Base-by-base conservation (phyloP, 2,888 invertebrate genomes). In the Keiferia lycopersicella region DNA sequence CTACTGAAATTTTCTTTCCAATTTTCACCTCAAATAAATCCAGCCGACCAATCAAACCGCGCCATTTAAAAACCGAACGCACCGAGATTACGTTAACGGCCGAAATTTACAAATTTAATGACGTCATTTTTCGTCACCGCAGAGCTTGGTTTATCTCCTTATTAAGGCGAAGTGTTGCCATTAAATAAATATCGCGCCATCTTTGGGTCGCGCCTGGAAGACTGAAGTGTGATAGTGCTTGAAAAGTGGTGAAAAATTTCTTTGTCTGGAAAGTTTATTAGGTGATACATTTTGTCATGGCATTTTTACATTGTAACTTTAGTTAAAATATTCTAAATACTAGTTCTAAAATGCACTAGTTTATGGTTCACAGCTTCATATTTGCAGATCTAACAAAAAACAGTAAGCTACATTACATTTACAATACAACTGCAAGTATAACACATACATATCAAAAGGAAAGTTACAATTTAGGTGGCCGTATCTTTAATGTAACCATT, bases 111-210 rank as follows among this genome's bases (percentile, higher is more conserved):
- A 73, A 79, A 74, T 82, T 82, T 80, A 84, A 84, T 84, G 83
- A 79, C 77, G 77, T 80, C 79, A 85, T 86, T 85, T 84, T 83
- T 84, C 84, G 82, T 80, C 82, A 80, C 79, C 74, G 70, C 66
- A 67, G 64, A 71, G 70, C 69, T 72, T 77, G 81, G 74, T 84
- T 85, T 85, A 86, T 86, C 84, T 81, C 74, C 79, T 83, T 83
- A 81, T 85, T 83, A 84, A 83, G 78, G 77, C 73, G 71, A 75
- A 74, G 75, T 69, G 77, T 70, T 61, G 72, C 77, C 76, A 78
- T 84, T 80, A 82, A 80, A 80, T 83, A 81, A 83, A 84, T 81
- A 83, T 80, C 78, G 67, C 69, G 26, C 51, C 51, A 53, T 53
- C 51, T 53, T 6, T 53, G 22, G 51, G 51, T 22, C 51, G 51